Evolutionary conservation across 1,140 invertebrate species (phyloP), one percentile per base, ranked within the genome.

Genomic region (Calephelis nemesis): DNA sequence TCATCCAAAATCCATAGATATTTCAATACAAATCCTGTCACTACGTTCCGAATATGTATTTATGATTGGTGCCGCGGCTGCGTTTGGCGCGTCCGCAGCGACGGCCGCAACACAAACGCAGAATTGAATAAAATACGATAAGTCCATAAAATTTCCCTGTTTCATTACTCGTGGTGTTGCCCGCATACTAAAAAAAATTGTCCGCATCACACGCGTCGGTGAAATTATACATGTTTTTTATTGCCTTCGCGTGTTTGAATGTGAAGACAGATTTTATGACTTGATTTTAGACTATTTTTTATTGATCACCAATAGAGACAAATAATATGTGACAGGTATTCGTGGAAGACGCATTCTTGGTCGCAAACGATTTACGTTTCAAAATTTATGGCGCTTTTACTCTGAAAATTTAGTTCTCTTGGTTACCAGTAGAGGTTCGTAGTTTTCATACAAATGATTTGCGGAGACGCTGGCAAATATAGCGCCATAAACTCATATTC

Each of bases 41-140:
- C 40, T 67, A 66, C 10, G 54, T 39, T 12, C 19, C 54, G 39
- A 58, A 58, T 58, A 58, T 11, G 9, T 39, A 58, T 58, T 58
- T 58, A 58, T 58, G 54, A 58, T 58, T 58, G 30, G 54, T 30
- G 30, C 54, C 54, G 63, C 62, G 30, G 62, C 47, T 64, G 62
- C 52, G 68, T 62, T 52, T n/a, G 50, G 19, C 54, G 19, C 4
- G 54, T 11, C 15, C 5, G 30, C 11, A 10, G 9, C 19, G 54
- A 39, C 54, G 19, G 54, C 69, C 65, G 52, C 62, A 42, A 19
- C 42, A 66, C 67, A 69, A 75, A 75, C 6, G 67, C 67, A 58
- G 71, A 73, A 75, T 73, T 73, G 70, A 75, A 75, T 75, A 75
- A 75, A 75, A 75, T 75, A 69, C 71, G 62, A 62, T 60, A 65